These are phyloP conservation scores for Bergia puertoricense DNA, from an alignment of 92 coral and sea anemone genomes.

Conservation along the genomic window DNA sequence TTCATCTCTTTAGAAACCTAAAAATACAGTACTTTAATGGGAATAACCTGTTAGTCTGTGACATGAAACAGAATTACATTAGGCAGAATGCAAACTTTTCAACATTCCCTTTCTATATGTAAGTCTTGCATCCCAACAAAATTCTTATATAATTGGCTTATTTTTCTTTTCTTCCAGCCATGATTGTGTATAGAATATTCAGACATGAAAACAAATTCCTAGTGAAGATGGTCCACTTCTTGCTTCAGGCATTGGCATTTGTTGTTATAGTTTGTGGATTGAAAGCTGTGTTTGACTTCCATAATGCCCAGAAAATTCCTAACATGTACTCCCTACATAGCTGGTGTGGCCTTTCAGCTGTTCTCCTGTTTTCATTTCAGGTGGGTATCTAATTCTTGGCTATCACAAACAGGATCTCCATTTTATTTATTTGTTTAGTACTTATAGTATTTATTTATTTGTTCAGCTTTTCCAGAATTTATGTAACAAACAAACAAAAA, in stretches of 20 bases:
- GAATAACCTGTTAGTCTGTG: no score
- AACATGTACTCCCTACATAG: constrained; percentile 91
- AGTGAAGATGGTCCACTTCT: constrained; percentile 87
- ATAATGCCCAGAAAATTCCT: constrained; percentile 62
- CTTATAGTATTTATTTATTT: no score
- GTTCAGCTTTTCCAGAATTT: no score
- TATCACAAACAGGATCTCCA: not conserved
- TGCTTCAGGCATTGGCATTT: constrained; percentile 82
- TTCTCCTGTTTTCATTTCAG: constrained; percentile 80
- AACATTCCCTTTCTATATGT: not conserved
- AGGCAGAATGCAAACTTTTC: not conserved
- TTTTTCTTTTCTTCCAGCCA: constrained; percentile 60
- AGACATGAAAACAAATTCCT: constrained; percentile 78
- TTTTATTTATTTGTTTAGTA: no score
- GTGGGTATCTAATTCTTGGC: constrained; percentile 31
- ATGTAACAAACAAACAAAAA: no score
- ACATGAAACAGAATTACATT: no score
- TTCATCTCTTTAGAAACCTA: no score
- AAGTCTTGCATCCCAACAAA: not conserved
- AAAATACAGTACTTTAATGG: no score
- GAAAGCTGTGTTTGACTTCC: constrained; percentile 93
- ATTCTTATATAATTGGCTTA: not conserved
- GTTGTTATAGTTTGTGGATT: constrained; percentile 74
- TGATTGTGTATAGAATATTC: constrained; percentile 93
- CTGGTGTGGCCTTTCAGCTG: constrained; percentile 80